These are phyloP conservation scores for Ammodytes marinus DNA, from an alignment of 2,113 vertebrate genomes.

Conservation along the genomic window DNA sequence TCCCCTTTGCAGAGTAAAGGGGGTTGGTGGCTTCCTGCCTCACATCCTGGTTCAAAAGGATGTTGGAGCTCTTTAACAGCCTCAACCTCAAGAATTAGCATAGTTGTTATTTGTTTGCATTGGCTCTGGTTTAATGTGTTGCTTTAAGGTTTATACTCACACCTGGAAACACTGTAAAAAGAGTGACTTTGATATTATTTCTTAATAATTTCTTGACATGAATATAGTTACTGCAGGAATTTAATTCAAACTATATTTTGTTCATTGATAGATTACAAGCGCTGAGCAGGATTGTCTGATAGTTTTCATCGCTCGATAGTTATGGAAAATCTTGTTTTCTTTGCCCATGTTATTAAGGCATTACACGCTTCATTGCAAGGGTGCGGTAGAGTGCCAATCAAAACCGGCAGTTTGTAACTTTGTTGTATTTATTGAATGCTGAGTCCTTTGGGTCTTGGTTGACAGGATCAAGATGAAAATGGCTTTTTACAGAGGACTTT, in stretches of 20 bases:
- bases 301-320: conserved; percentile 27
- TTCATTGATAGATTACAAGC: conserved; percentile 7
- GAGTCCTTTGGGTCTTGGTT: not conserved
- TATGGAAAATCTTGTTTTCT: conserved; percentile 47
- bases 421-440: not conserved
- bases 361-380: conserved; percentile 62
- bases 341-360: conserved; percentile 44
- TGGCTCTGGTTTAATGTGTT: conserved; percentile 2
- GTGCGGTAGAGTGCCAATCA: conserved; percentile 58
- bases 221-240: not conserved
- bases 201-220: not conserved
- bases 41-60: conserved; percentile 63
- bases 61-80: conserved; percentile 35
- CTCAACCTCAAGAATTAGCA: conserved; percentile 22
- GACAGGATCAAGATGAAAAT: not conserved
- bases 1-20: conserved; percentile 4
- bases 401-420: not conserved
- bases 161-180: conserved; percentile 9
- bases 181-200: not conserved
- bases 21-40: conserved; percentile 37
- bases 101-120: conserved; percentile 29
- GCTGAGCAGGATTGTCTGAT: conserved; percentile 54
- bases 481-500: not conserved
- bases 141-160: not conserved
- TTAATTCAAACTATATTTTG: not conserved